phyloP scores from a whole-genome alignment of 2,888 invertebrate species.

The Drosophila mulleri region DNA sequence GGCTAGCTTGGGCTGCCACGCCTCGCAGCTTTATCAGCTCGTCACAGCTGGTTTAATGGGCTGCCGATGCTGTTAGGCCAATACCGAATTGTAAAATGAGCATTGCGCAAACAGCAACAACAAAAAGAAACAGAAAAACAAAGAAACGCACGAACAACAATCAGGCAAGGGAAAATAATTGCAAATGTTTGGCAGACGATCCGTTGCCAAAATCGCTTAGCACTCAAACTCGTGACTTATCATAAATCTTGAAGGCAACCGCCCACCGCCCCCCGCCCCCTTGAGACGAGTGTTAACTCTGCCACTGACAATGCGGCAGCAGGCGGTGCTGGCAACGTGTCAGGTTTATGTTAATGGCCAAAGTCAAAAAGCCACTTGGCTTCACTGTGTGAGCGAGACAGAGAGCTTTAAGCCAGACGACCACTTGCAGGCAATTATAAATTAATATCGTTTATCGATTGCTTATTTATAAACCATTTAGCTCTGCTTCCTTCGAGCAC shows the following conservation, averaged over 20 bases:
- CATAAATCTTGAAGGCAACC: constrained; percentile 64
- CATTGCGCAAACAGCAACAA: constrained; percentile 29
- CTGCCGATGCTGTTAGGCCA: constrained; percentile 48
- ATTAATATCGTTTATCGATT: constrained; percentile 30
- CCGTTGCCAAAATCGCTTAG: constrained; percentile 52
- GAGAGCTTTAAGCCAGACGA: constrained; percentile 10
- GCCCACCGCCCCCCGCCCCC: background rate
- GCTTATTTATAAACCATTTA: constrained; percentile 1
- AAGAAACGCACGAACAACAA: background rate
- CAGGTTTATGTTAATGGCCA: constrained; percentile 74
- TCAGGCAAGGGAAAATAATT: constrained; percentile 33
- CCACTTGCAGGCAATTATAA: constrained; percentile 38
- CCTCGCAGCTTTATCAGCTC: constrained; percentile 64
- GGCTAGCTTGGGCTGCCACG: constrained; percentile 22
- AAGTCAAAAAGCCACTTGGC: constrained; percentile 63
- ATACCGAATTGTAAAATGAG: constrained; percentile 20
- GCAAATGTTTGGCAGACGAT: constrained; percentile 23
- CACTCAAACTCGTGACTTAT: constrained; percentile 71
- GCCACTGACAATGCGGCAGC: constrained; percentile 44
- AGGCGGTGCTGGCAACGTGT: constrained; percentile 61
- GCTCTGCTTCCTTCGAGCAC: background rate
- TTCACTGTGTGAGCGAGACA: background rate
- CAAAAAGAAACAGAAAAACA: background rate
- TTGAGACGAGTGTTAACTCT: constrained; percentile 54
- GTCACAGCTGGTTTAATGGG: constrained; percentile 60